Evolutionary conservation across 2,113 vertebrate species (phyloP), one percentile per base, ranked within the genome.

Genomic region (Tyto alba): DNA sequence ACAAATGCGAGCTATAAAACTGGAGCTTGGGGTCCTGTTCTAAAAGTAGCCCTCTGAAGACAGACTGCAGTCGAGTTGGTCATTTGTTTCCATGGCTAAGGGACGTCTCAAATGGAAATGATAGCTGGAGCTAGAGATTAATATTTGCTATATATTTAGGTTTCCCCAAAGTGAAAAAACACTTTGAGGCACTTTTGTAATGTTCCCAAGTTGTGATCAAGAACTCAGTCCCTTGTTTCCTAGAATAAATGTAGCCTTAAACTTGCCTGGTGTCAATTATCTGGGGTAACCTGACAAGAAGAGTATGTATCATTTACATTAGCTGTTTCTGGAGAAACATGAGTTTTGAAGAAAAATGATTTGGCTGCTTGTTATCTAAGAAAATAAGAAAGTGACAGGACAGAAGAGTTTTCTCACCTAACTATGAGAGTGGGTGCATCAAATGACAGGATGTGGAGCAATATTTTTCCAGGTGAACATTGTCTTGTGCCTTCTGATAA

Each of bases 1-100:
- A 93, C 27, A 93, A 95, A 88, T 79, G 78, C 53, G 43, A 93
- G 50, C 91, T 89, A 38, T 82, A 95, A 94, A 93, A 89, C 66
- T 52, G 43, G 67, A 94, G 77, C 40, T 81, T 81, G 48, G 57
- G 34, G 47, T 89, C 43, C 41, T 40, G 11, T 56, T 88, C 77
- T 94, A 94, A 95, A 95, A 91, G 93, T 76, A 89, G 81, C 32
- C 38, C 41, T 81, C 85, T 79, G 53, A 67, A 87, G 77, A 45
- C 13, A 64, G 69, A 27, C 52, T 84, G 55, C 13, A 68, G 34
- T 81, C 68, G 77, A 87, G 40, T 57, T 89, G 57, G 19, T 78
- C 3, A 3, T 82, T 90, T 76, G 52, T 91, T 95, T 87, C 91
- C 80, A 89, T 78, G 83, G 68, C 47, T 85, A 52, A 87, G 56